A percentile compares a stretch with the other conserved stretches of the same genome.
phyloP scores from a whole-genome alignment of 2,113 vertebrate species.

The Morone chrysops region DNA sequence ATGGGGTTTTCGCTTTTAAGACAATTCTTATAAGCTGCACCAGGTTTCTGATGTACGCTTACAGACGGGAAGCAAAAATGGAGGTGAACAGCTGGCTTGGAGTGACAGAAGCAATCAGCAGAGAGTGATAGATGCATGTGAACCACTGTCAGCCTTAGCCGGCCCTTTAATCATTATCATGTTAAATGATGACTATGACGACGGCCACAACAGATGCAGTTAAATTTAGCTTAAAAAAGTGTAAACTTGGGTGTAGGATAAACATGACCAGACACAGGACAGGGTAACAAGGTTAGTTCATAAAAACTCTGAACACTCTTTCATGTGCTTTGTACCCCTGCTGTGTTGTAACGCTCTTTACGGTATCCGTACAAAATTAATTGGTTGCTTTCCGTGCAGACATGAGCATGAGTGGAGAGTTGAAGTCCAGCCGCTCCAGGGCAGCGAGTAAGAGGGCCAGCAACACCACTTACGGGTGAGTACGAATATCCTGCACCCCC shows the following conservation, averaged over 20 bases:
- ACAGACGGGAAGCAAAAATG: slow-evolving; percentile 41
- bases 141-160: slow-evolving; percentile 36
- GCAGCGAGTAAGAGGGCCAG: slow-evolving; percentile 82
- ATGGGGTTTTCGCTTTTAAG: slow-evolving; percentile 19
- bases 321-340: neutral
- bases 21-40: neutral
- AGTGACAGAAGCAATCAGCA: slow-evolving; percentile 40
- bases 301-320: neutral
- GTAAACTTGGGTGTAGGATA: neutral
- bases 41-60: slow-evolving; percentile 20
- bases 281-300: neutral
- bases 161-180: slow-evolving; percentile 39
- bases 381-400: slow-evolving; percentile 75
- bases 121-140: slow-evolving; percentile 35
- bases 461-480: slow-evolving; percentile 83
- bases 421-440: slow-evolving; percentile 84
- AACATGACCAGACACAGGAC: neutral
- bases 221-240: slow-evolving; percentile 21
- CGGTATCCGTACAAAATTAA: slow-evolving; percentile 57
- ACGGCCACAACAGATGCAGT: neutral
- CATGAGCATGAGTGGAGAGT: slow-evolving; percentile 85
- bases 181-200: slow-evolving; percentile 36
- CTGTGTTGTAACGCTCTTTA: slow-evolving; percentile 29
- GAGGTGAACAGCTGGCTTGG: slow-evolving; percentile 47
- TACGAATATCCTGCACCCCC: slow-evolving; percentile 12